These are phyloP conservation scores for Druceiella hillmani DNA, from an alignment of 2,888 invertebrate species.

Conservation along the genomic window DNA sequence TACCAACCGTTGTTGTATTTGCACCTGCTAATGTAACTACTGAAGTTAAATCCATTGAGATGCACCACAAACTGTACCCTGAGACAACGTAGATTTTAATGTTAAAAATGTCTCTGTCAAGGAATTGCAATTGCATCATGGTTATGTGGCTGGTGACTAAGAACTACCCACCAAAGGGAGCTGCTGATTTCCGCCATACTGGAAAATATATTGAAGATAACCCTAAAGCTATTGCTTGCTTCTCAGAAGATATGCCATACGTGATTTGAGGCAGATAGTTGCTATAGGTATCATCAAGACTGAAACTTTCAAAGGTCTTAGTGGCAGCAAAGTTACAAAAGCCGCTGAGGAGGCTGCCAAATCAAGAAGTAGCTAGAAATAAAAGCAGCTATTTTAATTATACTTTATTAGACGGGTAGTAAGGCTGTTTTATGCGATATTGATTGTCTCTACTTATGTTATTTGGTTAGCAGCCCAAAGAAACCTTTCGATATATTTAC, in stretches of 20 bases:
- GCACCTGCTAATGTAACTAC: constrained; percentile 95
- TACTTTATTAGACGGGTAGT: too few species aligned
- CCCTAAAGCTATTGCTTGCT: constrained; percentile 98
- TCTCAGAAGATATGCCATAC: constrained; percentile 97
- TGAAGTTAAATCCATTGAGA: constrained; percentile 99
- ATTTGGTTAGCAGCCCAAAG: too few species aligned
- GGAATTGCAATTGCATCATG: constrained; percentile 99
- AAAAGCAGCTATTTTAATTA: constrained; percentile 57
- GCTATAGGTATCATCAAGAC: constrained; percentile 97
- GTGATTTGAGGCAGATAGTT: constrained; percentile 99
- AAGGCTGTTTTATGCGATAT: too few species aligned
- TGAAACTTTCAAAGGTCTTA: constrained; percentile 86
- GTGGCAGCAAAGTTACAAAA: constrained; percentile 95
- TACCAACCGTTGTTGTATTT: constrained; percentile 96
- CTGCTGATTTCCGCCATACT: constrained; percentile 96
- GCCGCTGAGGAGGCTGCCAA: constrained; percentile 97
- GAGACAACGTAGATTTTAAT: constrained; percentile 99
- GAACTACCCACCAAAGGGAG: constrained; percentile 91
- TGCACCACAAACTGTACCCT: constrained; percentile 99
- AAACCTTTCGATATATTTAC: too few species aligned
- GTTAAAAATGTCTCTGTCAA: constrained; percentile 99
- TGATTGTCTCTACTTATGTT: too few species aligned
- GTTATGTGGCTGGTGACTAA: constrained; percentile 98
- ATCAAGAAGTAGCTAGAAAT: constrained; percentile 85
- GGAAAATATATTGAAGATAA: constrained; percentile 91